These are phyloP conservation scores for Frankliniella fusca DNA, from an alignment of 2,888 invertebrate species.

Conservation along the genomic window DNA sequence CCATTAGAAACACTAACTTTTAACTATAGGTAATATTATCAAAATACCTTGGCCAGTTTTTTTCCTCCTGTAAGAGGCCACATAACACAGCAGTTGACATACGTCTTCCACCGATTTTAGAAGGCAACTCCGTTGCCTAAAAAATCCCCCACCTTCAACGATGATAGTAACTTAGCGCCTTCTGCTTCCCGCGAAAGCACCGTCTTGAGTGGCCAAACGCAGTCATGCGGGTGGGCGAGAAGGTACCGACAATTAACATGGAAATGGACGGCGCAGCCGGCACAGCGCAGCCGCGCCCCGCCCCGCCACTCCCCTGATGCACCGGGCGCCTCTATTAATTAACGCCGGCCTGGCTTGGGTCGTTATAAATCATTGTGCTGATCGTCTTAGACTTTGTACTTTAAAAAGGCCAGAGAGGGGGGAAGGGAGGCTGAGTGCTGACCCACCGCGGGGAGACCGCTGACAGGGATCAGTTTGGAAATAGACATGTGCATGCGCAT, in stretches of 20 bases:
- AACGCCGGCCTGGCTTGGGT: not conserved
- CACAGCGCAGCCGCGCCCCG: not conserved
- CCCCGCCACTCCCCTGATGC: not conserved
- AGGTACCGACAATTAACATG: constrained; percentile 24
- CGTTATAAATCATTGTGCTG: constrained; percentile 19
- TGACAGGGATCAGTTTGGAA: no score
- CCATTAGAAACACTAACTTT: no score
- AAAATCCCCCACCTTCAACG: no score
- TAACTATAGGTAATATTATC: no score
- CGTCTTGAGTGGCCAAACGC: not conserved
- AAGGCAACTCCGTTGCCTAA: no score
- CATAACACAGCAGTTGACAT: no score
- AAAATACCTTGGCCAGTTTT: no score
- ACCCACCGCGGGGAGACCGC: no score
- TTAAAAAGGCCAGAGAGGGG: not conserved
- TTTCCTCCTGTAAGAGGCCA: no score
- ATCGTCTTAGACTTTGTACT: not conserved
- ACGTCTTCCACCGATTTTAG: no score
- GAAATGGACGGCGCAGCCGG: constrained; percentile 17
- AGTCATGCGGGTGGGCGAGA: not conserved
- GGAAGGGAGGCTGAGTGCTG: not conserved
- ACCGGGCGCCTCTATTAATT: not conserved
- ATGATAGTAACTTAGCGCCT: no score
- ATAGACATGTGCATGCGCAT: no score
- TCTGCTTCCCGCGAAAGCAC: not conserved